Evolutionary conservation across 1,140 invertebrate species (phyloP).

Genomic region (Ylistrum balloti): DNA sequence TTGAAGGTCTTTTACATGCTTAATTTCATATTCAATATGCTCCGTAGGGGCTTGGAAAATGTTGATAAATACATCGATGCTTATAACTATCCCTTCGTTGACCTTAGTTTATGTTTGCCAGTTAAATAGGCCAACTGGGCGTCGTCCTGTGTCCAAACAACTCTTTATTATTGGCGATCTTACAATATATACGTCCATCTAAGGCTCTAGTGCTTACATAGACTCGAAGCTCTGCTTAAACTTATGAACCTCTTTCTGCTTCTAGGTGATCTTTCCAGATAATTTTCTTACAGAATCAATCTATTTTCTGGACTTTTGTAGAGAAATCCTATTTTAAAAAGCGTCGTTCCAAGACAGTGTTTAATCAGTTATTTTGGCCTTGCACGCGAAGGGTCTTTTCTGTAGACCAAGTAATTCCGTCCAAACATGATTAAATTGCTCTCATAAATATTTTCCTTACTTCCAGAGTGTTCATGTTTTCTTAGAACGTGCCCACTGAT

Average conservation of each 20-base stretch:
- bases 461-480: slow-evolving; percentile 8
- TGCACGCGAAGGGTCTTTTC: slow-evolving; percentile 31
- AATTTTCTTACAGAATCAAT: slow-evolving; percentile 35
- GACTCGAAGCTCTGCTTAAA: slow-evolving; percentile 5
- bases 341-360: slow-evolving; percentile 14
- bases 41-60: too few species aligned
- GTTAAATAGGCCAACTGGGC: too few species aligned
- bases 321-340: slow-evolving; percentile 9
- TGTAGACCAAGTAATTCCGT: slow-evolving; percentile 29
- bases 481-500: background rate
- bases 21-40: too few species aligned
- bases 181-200: background rate
- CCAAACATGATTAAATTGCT: slow-evolving; percentile 35
- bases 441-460: slow-evolving; percentile 36
- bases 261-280: slow-evolving; percentile 31
- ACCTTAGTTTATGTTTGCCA: too few species aligned
- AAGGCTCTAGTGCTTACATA: background rate
- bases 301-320: slow-evolving; percentile 1
- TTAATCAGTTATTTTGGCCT: slow-evolving; percentile 38
- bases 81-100: too few species aligned
- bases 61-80: too few species aligned
- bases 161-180: background rate
- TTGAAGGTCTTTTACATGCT: too few species aligned
- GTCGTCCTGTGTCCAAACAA: background rate
- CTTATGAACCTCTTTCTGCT: slow-evolving; percentile 4